These are phyloP conservation scores for Xenus cinereus DNA, from an alignment of 2,113 vertebrate species.

Conservation along the genomic window DNA sequence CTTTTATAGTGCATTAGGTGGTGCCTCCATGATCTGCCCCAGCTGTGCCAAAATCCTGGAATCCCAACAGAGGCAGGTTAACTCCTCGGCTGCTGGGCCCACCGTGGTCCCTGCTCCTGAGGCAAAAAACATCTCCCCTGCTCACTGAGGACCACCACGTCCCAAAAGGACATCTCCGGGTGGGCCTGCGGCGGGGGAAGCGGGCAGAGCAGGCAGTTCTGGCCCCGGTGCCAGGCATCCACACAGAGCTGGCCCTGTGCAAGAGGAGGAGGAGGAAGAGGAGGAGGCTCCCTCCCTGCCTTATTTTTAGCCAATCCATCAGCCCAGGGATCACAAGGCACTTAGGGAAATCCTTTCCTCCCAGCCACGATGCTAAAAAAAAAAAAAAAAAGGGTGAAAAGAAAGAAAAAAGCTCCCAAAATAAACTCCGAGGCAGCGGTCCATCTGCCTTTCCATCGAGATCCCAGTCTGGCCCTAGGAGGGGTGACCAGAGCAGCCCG, in stretches of 20 bases:
- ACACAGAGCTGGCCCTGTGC: neutral
- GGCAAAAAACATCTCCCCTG: neutral
- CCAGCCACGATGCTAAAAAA: neutral
- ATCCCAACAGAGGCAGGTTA: neutral
- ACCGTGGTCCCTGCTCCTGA: neutral
- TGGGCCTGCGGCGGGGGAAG: no score
- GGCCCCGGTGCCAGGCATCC: neutral
- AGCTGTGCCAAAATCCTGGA: neutral
- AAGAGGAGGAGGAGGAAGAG: no score
- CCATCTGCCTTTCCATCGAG: neutral
- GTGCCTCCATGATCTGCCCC: neutral
- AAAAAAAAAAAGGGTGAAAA: neutral
- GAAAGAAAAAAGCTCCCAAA: neutral
- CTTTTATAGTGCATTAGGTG: neutral
- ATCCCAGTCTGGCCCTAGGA: neutral
- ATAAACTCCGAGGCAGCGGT: neutral
- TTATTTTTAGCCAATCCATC: neutral
- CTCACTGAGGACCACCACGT: neutral
- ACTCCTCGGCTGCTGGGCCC: neutral
- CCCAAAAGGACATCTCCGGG: rapidly evolving
- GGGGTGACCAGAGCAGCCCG: neutral
- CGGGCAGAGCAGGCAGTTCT: neutral
- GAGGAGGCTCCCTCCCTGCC: neutral
- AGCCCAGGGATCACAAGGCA: neutral
- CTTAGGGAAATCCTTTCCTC: neutral